Conservation (phyloP, 2,888 invertebrate genomes). For the Ophioninae sp. region DNA sequence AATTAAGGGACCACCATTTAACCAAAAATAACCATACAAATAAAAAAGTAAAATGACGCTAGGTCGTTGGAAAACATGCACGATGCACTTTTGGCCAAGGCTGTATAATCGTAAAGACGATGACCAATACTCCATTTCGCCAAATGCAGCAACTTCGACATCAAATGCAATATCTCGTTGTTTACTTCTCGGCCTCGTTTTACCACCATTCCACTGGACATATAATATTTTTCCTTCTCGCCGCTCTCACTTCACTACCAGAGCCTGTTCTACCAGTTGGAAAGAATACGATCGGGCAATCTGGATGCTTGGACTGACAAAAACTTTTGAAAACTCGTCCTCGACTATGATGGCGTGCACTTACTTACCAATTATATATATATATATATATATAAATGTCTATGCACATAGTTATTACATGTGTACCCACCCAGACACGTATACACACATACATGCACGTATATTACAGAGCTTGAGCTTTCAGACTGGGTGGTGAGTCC, state of each 20-base stretch:
- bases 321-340: constrained; percentile 59
- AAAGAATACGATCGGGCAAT: constrained; percentile 60
- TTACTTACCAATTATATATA: constrained; percentile 15
- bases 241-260: constrained; percentile 9
- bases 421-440: not conserved
- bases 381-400: constrained; percentile 22
- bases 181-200: constrained; percentile 56
- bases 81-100: too few species aligned
- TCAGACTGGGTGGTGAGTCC: constrained; percentile 23
- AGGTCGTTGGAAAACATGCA: too few species aligned
- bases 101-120: constrained; percentile 1
- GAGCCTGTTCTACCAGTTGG: constrained; percentile 35
- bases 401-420: not conserved
- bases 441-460: not conserved
- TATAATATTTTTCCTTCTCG: constrained; percentile 42
- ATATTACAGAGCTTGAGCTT: constrained; percentile 30
- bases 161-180: constrained; percentile 54
- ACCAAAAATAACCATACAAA: constrained; percentile 2
- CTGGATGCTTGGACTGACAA: constrained; percentile 51
- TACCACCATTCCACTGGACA: constrained; percentile 44
- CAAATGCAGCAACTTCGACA: constrained; percentile 40
- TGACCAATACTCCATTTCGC: constrained; percentile 49
- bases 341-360: constrained; percentile 42
- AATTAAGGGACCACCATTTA: not conserved
- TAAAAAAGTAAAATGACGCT: not conserved